Conservation (phyloP, 92 coral and sea anemone species). For the Actinostola sp. region DNA sequence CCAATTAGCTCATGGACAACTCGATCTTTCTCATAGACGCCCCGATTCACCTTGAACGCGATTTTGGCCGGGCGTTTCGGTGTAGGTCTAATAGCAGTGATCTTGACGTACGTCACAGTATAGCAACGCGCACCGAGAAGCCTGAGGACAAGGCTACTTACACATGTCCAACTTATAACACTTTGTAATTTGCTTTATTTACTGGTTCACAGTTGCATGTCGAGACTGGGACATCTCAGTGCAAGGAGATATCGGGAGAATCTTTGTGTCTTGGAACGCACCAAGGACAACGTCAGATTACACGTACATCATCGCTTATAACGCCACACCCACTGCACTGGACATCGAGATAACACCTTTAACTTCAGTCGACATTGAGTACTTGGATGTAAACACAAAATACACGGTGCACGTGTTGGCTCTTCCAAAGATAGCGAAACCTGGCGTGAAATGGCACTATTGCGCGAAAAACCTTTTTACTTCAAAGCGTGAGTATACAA, state of each 20-base stretch:
- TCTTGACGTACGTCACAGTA: too few relatives aligned
- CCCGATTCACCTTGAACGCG: too few relatives aligned
- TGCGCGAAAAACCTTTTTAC: constrained; percentile 6
- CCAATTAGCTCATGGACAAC: too few relatives aligned
- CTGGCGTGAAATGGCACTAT: background rate
- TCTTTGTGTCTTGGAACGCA: constrained; percentile 9
- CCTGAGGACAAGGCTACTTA: too few relatives aligned
- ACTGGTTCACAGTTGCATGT: background rate
- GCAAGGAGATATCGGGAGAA: constrained; percentile 1
- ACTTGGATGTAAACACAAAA: constrained; percentile 4
- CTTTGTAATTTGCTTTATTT: background rate
- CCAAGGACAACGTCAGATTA: constrained; percentile 10
- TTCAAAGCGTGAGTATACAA: background rate
- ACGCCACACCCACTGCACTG: background rate
- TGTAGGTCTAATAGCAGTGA: too few relatives aligned
- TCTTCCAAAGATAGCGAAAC: background rate
- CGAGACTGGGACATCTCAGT: constrained; percentile 8
- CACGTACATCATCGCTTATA: background rate
- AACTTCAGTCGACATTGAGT: constrained; percentile 5
- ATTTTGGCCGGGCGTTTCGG: too few relatives aligned
- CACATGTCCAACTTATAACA: too few relatives aligned
- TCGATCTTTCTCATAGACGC: too few relatives aligned
- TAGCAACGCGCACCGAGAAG: too few relatives aligned
- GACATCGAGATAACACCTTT: background rate
- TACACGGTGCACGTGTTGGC: constrained; percentile 18